phyloP scores from a whole-genome alignment of 2,113 vertebrate species.

The Dasyornis broadbenti region DNA sequence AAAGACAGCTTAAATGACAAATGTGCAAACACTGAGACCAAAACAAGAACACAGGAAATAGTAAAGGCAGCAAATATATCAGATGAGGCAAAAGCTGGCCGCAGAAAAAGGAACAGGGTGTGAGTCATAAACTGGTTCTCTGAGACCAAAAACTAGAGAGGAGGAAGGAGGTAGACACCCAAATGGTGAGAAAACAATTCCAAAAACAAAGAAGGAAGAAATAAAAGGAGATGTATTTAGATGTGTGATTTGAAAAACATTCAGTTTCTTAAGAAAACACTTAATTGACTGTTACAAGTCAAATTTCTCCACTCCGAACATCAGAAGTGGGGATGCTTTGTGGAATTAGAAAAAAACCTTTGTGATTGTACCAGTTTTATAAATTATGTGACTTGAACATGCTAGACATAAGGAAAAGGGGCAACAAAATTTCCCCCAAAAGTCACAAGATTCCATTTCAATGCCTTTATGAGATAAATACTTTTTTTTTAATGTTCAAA shows the following conservation, averaged over 20 bases:
- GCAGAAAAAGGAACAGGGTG: slow-evolving; percentile 13
- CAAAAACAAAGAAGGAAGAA: not conserved
- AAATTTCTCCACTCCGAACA: not conserved
- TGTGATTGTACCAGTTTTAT: not conserved
- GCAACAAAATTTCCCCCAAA: not conserved
- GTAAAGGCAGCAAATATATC: slow-evolving; percentile 15
- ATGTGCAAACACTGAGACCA: not conserved
- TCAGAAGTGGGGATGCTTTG: not conserved
- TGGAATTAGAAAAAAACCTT: not conserved
- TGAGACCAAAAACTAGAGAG: not conserved
- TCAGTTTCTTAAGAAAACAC: not conserved
- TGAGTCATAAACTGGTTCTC: slow-evolving; percentile 38
- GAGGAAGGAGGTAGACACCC: not conserved
- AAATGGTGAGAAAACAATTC: not conserved
- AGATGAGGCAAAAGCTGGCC: slow-evolving; percentile 13
- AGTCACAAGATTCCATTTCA: not conserved
- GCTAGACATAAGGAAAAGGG: not conserved
- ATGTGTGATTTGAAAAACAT: not conserved
- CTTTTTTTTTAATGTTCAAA: not conserved
- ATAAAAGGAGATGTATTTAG: not conserved
- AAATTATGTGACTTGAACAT: not conserved
- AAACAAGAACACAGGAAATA: slow-evolving; percentile 37
- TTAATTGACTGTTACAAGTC: not conserved
- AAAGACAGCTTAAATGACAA: not conserved
- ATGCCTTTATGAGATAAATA: not conserved